Base-by-base conservation (phyloP, 2,888 invertebrate species). In the Rhogogaster chlorosoma region DNA sequence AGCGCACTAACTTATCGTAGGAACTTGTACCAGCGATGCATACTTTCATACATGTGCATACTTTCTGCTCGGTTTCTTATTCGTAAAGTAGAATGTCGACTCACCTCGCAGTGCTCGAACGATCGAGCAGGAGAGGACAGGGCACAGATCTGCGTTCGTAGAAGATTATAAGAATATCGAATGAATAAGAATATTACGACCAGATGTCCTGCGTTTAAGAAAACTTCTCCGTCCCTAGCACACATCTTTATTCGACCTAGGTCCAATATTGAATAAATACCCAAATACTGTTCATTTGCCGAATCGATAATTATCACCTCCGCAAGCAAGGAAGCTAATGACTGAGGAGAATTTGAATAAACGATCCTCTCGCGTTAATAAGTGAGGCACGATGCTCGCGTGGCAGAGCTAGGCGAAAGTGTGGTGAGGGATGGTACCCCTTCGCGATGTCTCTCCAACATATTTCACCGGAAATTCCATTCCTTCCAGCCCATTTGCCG, bases 401-500 rank as follows among this genome's bases (percentile, higher is more conserved):
- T 80, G 80, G 80, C 38, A 38, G 22, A 49, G 38, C 61, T 22
- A 38, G 80, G 57, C 61, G 61, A 57, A 22, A 57, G 78, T 32
- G 80, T 22, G 53, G 26, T 29, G 18, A 53, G 77, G 77, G 32
- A 53, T 36, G 77, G 53, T 49, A 61, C 80, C 80, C 80, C 80
- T 80, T 80, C 61, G 80, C 80, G 80, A 80, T 80, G 57, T 80
- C 80, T 57, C 80, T 80, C 80, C 57, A 80, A 80, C 80, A 80
- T 80, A 80, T 80, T 80, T 80, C 61, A 80, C 80, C 80, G 80
- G 84, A 86, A 88, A 87, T 88, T 88, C 86, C 85, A 87, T 88
- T 87, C 86, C 87, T 86, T 88, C 87, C 88, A 87, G 86, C 78
- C 87, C 87, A 87, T 88, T 88, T 88, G 87, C 87, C 87, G 87